Evolutionary conservation across 2,113 vertebrate species (phyloP), one percentile per base, ranked within the genome.

Genomic region (Tiliqua scincoides): DNA sequence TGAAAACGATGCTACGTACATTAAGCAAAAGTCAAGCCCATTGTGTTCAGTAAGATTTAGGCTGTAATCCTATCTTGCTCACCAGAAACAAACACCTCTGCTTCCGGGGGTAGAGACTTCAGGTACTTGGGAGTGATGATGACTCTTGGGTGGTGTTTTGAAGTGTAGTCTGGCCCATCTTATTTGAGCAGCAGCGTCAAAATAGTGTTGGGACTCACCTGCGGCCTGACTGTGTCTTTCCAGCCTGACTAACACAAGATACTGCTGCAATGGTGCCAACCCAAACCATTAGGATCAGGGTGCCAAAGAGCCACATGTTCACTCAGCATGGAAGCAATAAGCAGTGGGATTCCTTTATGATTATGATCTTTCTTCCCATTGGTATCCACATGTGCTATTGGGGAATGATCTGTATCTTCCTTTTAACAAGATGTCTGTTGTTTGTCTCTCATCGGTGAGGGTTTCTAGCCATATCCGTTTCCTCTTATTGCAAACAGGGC

Each of bases 291-390:
- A 59, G 14, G 54, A n/a, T 43, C 25, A 59, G 68, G 35, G 17
- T 59, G 30, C 32, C 59, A 85, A 63, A 43, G 65, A 65, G n/a
- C n/a, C 20, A 54, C 73, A 65, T 52, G 65, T 27, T 27, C 67
- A 30, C 54, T 63, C 68, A 32, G 59, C 59, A 88, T 83, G 72
- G 88, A 79, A 85, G 52, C 81, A 79, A 78, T 87, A 83, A 77
- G 77, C 27, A 48, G 37, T 71, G 52, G 67, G 80, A 35, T 83
- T 83, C 73, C 48, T 87, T 54, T 35, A 32, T 71, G 76, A 77
- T 83, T 87, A 67, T 62, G 62, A 87, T 32, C 85, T 81, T 79
- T 17, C 30, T 67, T 85, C 63, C 68, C 37, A 25, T 85, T 71
- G 75, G 65, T 35, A 63, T 71, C 76, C 85, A 70, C 37, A 59